These are phyloP conservation scores for Solenodon paradoxus DNA, from an alignment of 2,113 vertebrate species.

Conservation along the genomic window DNA sequence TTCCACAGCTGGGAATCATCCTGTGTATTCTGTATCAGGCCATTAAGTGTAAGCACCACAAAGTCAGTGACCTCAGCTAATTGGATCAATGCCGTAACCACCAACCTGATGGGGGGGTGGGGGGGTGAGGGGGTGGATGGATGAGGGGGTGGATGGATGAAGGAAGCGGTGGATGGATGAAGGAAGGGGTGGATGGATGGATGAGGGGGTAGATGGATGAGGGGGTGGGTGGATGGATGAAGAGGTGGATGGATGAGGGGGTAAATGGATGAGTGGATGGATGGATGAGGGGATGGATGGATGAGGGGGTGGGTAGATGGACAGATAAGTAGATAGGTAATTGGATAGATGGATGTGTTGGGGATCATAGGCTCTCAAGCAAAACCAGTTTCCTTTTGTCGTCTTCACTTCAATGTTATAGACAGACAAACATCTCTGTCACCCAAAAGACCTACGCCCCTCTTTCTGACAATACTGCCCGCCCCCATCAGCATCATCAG, in stretches of 20 bases:
- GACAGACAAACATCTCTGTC: background rate
- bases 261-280: too few relatives aligned
- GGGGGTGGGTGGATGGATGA: rapidly evolving
- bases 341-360: background rate
- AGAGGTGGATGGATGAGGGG: rapidly evolving
- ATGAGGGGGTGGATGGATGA: rapidly evolving
- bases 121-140: too few relatives aligned
- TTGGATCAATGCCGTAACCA: background rate
- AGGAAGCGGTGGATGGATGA: rapidly evolving
- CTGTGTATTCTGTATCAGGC: background rate
- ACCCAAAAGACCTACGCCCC: background rate
- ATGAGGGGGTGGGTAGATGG: too few relatives aligned
- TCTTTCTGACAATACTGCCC: rapidly evolving
- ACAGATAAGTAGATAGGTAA: too few relatives aligned
- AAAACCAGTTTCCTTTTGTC: background rate
- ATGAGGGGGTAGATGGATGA: rapidly evolving
- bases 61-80: background rate
- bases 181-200: background rate
- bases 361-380: background rate
- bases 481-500: rapidly evolving
- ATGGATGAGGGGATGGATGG: too few relatives aligned
- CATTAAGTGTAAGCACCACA: background rate
- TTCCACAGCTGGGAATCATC: too few relatives aligned
- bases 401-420: too few relatives aligned
- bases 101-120: background rate